Evolutionary conservation across 2,888 invertebrate species (phyloP).

Genomic region (Argyresthia goedartella): DNA sequence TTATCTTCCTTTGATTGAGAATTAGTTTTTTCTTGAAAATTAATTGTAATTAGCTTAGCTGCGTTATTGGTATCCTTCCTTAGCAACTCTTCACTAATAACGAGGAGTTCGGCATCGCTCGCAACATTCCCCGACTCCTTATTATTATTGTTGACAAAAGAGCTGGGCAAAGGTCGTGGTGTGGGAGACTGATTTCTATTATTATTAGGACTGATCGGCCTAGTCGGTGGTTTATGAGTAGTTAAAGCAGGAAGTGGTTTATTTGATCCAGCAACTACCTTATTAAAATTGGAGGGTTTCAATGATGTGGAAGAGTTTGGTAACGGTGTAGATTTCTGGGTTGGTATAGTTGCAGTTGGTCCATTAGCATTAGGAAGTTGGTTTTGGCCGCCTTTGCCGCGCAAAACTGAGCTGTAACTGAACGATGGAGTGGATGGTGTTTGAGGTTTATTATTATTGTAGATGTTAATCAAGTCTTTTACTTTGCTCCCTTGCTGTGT

Average conservation of each 20-base stretch:
- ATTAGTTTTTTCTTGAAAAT: constrained; percentile 81
- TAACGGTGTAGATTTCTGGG: constrained; percentile 9
- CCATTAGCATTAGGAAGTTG: constrained; percentile 10
- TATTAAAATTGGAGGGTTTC: constrained; percentile 45
- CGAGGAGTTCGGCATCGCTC: constrained; percentile 75
- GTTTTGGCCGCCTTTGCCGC: constrained; percentile 22
- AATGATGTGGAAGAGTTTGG: constrained; percentile 13
- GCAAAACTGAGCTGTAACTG: constrained; percentile 49
- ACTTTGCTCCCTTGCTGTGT: constrained; percentile 24
- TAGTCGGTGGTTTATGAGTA: constrained; percentile 21
- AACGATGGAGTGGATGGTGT: constrained; percentile 26
- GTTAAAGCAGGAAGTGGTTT: constrained; percentile 14
- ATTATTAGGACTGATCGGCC: not conserved
- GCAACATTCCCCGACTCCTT: constrained; percentile 27
- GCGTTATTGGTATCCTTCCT: constrained; percentile 82
- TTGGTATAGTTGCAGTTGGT: constrained; percentile 17
- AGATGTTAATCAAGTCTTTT: constrained; percentile 51
- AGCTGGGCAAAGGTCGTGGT: constrained; percentile 36
- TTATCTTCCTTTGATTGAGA: constrained; percentile 78
- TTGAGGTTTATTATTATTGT: constrained; percentile 32
- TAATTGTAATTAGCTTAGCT: constrained; percentile 76
- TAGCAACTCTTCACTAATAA: constrained; percentile 78
- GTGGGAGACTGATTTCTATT: constrained; percentile 16
- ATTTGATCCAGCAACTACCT: constrained; percentile 36
- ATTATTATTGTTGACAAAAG: constrained; percentile 43